Percentiles rank a stretch among this genome's conserved stretches.
Evolutionary conservation across 2,797 vertebrate genomes (phyloP).

Genomic region (Leontocebus nigricollis): DNA sequence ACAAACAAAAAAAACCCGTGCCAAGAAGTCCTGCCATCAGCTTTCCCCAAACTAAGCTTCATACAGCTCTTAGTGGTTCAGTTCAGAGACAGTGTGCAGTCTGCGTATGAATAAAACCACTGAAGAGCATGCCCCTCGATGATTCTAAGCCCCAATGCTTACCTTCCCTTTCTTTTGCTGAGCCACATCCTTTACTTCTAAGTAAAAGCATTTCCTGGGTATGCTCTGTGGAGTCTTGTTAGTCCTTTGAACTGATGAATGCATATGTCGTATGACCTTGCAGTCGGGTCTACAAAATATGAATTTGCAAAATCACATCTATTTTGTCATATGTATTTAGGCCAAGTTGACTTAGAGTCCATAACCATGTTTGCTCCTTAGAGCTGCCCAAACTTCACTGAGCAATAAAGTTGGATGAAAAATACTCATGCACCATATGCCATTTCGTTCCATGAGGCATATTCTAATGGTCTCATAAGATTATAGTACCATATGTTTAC

Average conservation of each 20-base stretch:
- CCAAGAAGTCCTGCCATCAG: neutral
- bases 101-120: neutral
- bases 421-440: neutral
- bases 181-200: slow-evolving; percentile 17
- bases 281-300: neutral
- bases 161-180: neutral
- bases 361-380: neutral
- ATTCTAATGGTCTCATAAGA: neutral
- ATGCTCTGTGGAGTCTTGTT: neutral
- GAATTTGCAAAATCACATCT: neutral
- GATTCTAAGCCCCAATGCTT: neutral
- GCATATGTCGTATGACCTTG: neutral
- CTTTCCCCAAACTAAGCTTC: neutral
- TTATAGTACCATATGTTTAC: neutral
- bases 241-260: neutral
- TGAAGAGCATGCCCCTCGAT: neutral
- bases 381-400: neutral
- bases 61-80: neutral
- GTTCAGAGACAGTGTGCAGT: neutral
- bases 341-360: neutral
- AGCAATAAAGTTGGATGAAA: neutral
- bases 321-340: neutral
- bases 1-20: neutral
- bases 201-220: neutral
- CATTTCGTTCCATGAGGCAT: neutral